Percentiles rank a stretch among this genome's conserved stretches.
These are phyloP conservation scores for Hirundichthys speculiger DNA, from an alignment of 2,113 vertebrate genomes.

Conservation along the genomic window DNA sequence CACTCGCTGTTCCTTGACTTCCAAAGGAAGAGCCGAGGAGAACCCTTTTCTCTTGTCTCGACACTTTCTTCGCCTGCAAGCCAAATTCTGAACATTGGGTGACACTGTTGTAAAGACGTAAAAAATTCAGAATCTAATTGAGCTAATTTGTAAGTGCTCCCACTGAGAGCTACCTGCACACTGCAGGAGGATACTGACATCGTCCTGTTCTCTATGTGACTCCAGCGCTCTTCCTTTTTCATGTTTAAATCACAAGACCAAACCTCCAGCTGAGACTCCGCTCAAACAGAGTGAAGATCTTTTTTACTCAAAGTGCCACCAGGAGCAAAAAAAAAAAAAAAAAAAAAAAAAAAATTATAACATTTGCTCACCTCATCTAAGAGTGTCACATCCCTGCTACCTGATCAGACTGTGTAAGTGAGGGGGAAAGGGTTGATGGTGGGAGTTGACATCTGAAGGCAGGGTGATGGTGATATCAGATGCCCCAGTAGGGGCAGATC, in stretches of 20 bases:
- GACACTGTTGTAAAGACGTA: conserved; percentile 28
- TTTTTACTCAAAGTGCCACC: conserved; percentile 46
- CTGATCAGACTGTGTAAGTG: conserved; percentile 60
- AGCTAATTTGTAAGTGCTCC: conserved; percentile 67
- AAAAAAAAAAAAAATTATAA: conserved; percentile 45
- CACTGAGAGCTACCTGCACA: conserved; percentile 45
- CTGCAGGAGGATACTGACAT: conserved; percentile 32
- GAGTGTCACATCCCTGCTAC: conserved; percentile 59
- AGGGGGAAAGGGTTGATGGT: conserved; percentile 36
- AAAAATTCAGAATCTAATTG: conserved; percentile 62
- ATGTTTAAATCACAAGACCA: conserved; percentile 36
- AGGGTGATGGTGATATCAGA: conserved; percentile 81
- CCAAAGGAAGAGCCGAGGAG: conserved; percentile 44
- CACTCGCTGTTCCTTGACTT: conserved; percentile 46
- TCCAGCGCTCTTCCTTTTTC: conserved; percentile 15
- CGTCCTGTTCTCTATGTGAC: conserved; percentile 32
- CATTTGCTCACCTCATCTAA: conserved; percentile 65
- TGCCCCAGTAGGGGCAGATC: conserved; percentile 77
- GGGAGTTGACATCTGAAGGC: conserved; percentile 75
- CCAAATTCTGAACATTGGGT: conserved; percentile 37
- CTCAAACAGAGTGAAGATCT: conserved; percentile 37
- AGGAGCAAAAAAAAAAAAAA: conserved; percentile 14
- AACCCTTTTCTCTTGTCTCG: conserved; percentile 30
- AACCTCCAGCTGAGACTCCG: conserved; percentile 10
- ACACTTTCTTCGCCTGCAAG: conserved; percentile 50